Evolutionary conservation across 2,888 invertebrate species (phyloP), one percentile per base, ranked within the genome.

Genomic region (Clivina fossor): DNA sequence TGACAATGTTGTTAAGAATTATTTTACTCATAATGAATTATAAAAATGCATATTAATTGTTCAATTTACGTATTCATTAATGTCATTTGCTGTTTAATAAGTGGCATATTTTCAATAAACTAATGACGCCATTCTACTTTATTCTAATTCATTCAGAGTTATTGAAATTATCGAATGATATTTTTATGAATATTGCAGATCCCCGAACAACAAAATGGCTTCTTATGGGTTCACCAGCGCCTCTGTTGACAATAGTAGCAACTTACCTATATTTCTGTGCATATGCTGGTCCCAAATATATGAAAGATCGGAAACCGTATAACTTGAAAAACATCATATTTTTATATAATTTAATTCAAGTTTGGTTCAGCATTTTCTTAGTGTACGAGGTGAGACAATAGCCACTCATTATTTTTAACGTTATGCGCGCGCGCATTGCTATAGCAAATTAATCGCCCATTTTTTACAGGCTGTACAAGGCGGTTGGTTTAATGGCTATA

Each of bases 291-390:
- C 94, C 94, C 0, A 78, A 80, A 58, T 84, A 87, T 64, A 95
- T 95, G 95, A 83, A 84, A 60, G 84, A 91, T 69, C 80, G 90
- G 63, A 87, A 91, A 68, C 90, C 94, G 0, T 88, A 85, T 69
- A 83, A 90, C 64, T 72, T 95, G 26, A 84, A 89, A 65, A 84
- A 83, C 63, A 79, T 88, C 1, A 76, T 95, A 65, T 78, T 93
- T 41, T 71, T 87, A 5, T 95, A 94, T 74, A 95, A 95, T 72
- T 84, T 89, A 59, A 68, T 89, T 32, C 94, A 94, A 81, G 91
- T 94, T 9, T 59, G 85, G 4, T 79, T 93, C 57, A 93, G 92
- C 68, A 75, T 82, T 33, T 92, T 84, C 80, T 76, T 92, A 61
- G 92, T 93, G 70, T 78, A 81, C 69, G 88, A 89, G 82, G 87